phyloP scores from a whole-genome alignment of 2,888 invertebrate genomes.

The Habrosyne pyritoides region DNA sequence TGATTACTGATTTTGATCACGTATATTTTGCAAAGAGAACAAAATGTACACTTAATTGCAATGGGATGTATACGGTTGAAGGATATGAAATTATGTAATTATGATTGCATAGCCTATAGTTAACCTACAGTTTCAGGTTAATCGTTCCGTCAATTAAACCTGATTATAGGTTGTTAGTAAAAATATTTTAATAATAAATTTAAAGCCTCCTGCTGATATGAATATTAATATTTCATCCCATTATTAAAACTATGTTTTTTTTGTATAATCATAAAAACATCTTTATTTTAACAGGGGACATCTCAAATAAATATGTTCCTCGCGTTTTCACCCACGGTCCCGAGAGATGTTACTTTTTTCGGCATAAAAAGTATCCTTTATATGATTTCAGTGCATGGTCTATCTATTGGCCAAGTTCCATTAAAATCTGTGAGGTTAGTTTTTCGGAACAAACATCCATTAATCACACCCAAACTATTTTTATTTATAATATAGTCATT shows the following conservation, averaged over 20 bases:
- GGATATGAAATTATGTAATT: slow-evolving; percentile 1
- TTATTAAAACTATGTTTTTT: no score
- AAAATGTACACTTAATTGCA: not conserved
- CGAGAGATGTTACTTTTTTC: slow-evolving; percentile 9
- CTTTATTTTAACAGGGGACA: no score
- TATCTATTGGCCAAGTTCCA: no score
- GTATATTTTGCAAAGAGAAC: not conserved
- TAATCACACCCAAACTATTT: no score
- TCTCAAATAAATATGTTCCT: no score
- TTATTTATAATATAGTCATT: no score
- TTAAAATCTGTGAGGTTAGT: no score
- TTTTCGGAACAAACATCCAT: no score
- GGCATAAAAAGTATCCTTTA: no score
- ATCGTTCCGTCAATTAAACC: not conserved
- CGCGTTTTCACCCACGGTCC: not conserved
- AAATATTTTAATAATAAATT: not conserved
- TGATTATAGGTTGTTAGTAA: not conserved
- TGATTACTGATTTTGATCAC: not conserved
- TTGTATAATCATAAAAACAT: no score
- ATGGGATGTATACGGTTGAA: not conserved
- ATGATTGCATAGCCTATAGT: not conserved
- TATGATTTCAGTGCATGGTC: no score
- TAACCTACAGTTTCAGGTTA: not conserved
- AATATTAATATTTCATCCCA: not conserved
- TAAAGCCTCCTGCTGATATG: not conserved